phyloP scores from a whole-genome alignment of 2,113 vertebrate species.

The Serinus canaria region DNA sequence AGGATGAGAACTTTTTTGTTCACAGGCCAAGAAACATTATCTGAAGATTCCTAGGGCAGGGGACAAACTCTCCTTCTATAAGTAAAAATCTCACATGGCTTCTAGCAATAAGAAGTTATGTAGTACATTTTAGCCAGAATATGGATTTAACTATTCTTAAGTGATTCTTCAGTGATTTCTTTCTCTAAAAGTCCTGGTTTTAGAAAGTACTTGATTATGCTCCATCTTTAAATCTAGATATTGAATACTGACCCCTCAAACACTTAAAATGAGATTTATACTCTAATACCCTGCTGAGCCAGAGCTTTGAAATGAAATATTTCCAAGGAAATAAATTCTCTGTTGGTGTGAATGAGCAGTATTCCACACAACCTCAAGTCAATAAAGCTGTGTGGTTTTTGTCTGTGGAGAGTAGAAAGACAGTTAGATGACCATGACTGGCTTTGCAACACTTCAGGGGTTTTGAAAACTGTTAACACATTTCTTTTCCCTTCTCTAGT shows the following conservation, averaged over 20 bases:
- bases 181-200: not conserved
- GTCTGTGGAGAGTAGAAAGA: not conserved
- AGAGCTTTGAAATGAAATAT: not conserved
- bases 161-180: not conserved
- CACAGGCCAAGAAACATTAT: not conserved
- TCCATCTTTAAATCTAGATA: not conserved
- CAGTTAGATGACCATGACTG: not conserved
- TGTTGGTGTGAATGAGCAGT: not conserved
- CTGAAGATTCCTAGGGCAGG: not conserved
- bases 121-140: not conserved
- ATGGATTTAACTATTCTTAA: not conserved
- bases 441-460: not conserved
- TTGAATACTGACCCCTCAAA: not conserved
- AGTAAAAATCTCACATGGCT: not conserved
- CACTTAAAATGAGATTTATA: not conserved
- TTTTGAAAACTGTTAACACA: constrained; percentile 30
- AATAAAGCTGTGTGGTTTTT: not conserved
- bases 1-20: not conserved
- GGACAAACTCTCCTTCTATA: not conserved
- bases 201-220: not conserved
- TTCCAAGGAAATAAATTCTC: not conserved
- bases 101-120: not conserved
- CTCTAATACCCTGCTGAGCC: not conserved
- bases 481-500: constrained; percentile 60
- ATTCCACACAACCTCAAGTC: not conserved